Base-by-base conservation (phyloP, 2,888 invertebrate genomes). In the Zelleria hepariella region DNA sequence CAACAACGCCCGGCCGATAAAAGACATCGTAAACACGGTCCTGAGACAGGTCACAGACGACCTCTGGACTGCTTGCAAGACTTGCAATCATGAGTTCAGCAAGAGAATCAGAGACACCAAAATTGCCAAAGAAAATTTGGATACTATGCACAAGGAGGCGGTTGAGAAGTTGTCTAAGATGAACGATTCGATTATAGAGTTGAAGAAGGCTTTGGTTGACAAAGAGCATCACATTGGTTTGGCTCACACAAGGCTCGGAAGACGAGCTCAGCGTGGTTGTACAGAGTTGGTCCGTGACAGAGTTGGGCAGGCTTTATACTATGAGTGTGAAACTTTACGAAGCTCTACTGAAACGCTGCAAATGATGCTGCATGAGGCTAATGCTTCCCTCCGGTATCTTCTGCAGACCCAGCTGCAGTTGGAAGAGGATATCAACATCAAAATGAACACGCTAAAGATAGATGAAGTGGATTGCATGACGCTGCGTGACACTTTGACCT, bases 381-480 rank as follows among this genome's bases (percentile, higher is more conserved):
- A 93, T 61, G 91, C 94, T 3, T 93, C 94, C 0, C 79, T 97
- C 63, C 92, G 97, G 24, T 96, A 94, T 74, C 90, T 98, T 59
- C 86, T 96, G 59, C 95, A 96, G 74, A 94, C 94, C 1, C 96
- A 97, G 82, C 92, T 97, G 59, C 94, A 96, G 74, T 85, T 98
- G 63, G 97, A 97, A 79, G 96, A 97, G 74, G 97, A 98, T 70
- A 95, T 98, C 63, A 96, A 96, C 69, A 91, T 97, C 23, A 98
- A 97, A 86, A 93, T 94, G 64, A 97, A 97, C 73, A 94, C 96
- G 0, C 86, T 98, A 67, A 96, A 96, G 84, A 96, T 98, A 69
- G 98, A 98, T 75, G 97, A 97, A 79, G 96, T 97, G 0, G 95
- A 97, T 72, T 98, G 97, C 74, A 93, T 95, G 93, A 93, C 94